Percentiles rank a stretch among this genome's conserved stretches.
phyloP scores from a whole-genome alignment of 2,888 invertebrate genomes.

The Marasmarcha lunaedactyla region DNA sequence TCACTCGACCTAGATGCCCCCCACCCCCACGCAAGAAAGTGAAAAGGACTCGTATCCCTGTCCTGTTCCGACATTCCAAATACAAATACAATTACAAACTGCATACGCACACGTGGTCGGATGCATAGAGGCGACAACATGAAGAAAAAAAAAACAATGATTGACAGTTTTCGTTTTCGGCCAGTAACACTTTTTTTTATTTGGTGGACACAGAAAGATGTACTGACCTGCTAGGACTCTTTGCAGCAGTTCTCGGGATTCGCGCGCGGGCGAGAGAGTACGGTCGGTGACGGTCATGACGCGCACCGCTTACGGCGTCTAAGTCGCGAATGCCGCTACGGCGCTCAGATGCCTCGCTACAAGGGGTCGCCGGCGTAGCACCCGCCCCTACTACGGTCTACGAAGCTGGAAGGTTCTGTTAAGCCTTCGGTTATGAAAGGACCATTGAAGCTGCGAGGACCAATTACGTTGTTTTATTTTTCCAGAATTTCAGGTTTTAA shows the following conservation, averaged over 20 bases:
- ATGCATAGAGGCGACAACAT: too few species aligned
- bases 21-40: constrained; percentile 40
- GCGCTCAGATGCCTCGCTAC: constrained; percentile 44
- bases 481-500: too few species aligned
- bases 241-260: constrained; percentile 56
- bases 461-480: too few species aligned
- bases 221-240: constrained; percentile 61
- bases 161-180: too few species aligned
- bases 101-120: not conserved
- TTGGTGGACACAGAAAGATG: not conserved
- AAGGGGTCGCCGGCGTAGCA: constrained; percentile 32
- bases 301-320: constrained; percentile 62
- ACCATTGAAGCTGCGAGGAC: too few species aligned
- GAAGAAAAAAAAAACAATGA: too few species aligned
- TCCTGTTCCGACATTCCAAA: constrained; percentile 12
- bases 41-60: constrained; percentile 46
- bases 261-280: constrained; percentile 23
- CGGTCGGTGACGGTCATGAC: constrained; percentile 61
- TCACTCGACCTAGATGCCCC: constrained; percentile 65
- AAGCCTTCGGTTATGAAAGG: too few species aligned
- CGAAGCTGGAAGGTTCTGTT: not conserved
- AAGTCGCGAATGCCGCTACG: constrained; percentile 58
- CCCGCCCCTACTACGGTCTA: constrained; percentile 24
- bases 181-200: too few species aligned
- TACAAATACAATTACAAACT: not conserved